Conservation (phyloP, 2,113 vertebrate species). For the Steatornis caripensis region DNA sequence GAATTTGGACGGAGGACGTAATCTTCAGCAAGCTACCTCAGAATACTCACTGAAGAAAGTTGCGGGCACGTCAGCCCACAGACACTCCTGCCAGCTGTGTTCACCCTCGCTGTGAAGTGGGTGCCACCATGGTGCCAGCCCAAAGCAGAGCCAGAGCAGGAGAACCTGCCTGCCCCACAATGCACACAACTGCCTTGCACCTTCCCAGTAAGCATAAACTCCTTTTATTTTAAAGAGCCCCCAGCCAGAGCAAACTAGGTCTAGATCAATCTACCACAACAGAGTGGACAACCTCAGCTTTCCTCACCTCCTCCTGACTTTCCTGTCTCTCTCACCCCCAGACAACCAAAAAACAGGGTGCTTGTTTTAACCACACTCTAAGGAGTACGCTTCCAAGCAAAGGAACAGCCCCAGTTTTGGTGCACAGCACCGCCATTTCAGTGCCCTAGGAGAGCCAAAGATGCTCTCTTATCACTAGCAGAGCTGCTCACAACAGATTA, state of each 20-base stretch:
- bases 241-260: background rate
- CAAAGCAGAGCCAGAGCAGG: background rate
- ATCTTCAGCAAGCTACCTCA: background rate
- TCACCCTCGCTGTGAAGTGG: background rate
- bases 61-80: background rate
- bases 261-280: background rate
- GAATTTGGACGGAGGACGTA: background rate
- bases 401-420: background rate
- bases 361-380: background rate
- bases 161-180: background rate
- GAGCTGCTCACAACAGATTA: too few relatives aligned
- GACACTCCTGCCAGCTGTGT: accelerated
- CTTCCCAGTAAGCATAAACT: background rate
- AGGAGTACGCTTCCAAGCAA: background rate
- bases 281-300: background rate
- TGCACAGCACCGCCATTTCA: background rate
- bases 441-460: background rate
- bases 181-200: accelerated
- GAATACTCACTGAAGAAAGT: accelerated
- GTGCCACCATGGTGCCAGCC: background rate
- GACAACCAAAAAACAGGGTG: background rate
- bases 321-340: background rate
- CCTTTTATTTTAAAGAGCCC: background rate
- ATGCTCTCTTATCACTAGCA: background rate
- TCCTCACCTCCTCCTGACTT: background rate